Evolutionary conservation across 2,113 vertebrate species (phyloP).

Genomic region (Mesembrinibis cayennensis): DNA sequence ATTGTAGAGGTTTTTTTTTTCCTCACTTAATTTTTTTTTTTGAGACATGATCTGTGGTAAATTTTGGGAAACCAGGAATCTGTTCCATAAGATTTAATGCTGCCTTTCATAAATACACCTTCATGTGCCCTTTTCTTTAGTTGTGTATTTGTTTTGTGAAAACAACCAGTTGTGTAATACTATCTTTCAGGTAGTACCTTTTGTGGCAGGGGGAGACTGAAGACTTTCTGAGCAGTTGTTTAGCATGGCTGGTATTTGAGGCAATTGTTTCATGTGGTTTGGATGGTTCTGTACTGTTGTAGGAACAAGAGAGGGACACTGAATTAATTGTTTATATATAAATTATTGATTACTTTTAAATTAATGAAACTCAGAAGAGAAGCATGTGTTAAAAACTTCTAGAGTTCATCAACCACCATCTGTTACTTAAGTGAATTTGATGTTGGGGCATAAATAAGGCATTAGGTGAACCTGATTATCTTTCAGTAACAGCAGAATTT

Average conservation of each 20-base stretch:
- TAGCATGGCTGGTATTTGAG: neutral
- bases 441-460: neutral
- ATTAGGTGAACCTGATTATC: neutral
- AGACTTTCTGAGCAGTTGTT: neutral
- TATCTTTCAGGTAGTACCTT: neutral
- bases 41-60: neutral
- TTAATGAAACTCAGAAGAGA: neutral
- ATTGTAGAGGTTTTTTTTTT: neutral
- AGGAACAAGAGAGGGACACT: neutral
- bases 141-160: neutral
- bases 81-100: neutral
- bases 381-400: neutral
- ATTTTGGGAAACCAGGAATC: neutral
- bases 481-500: neutral
- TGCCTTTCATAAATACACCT: neutral
- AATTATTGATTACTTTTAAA: slow-evolving; percentile 12
- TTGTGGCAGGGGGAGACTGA: neutral
- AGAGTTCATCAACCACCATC: neutral
- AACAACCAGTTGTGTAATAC: neutral
- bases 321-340: neutral
- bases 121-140: neutral
- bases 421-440: neutral
- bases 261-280: neutral
- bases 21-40: neutral
- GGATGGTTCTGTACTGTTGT: neutral